These are phyloP conservation scores for Sapayoa aenigma DNA, from an alignment of 2,113 vertebrate genomes.

Conservation along the genomic window DNA sequence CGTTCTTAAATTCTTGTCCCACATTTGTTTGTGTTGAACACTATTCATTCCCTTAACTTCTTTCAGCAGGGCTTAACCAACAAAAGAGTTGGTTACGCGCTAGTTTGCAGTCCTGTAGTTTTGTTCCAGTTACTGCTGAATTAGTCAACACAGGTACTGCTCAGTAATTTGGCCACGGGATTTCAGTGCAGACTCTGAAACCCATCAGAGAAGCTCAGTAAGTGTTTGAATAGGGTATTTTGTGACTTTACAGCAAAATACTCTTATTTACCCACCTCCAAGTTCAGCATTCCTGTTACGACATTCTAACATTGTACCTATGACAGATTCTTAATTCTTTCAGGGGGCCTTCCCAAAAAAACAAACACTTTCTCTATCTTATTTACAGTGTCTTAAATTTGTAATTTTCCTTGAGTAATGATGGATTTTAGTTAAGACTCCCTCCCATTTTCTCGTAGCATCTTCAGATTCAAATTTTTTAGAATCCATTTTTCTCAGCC, in stretches of 20 bases:
- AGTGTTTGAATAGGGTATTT: background rate
- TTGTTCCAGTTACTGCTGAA: background rate
- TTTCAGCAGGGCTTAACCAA: background rate
- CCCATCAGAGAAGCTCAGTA: background rate
- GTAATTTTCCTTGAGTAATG: background rate
- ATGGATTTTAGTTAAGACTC: background rate
- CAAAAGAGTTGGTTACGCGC: fast-evolving
- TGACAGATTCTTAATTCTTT: background rate
- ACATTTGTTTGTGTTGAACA: background rate
- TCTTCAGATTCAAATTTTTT: background rate
- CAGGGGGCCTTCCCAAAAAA: background rate
- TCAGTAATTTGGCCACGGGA: background rate
- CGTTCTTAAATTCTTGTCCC: background rate
- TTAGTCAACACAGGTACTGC: background rate
- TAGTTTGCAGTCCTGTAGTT: background rate
- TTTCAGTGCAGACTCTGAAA: background rate
- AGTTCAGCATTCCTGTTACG: background rate
- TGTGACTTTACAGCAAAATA: background rate
- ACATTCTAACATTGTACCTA: background rate
- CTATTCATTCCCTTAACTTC: background rate
- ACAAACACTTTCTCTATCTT: background rate
- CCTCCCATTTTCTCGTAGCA: background rate
- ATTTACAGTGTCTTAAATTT: background rate
- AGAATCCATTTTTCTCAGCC: background rate
- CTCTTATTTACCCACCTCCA: background rate